Evolutionary conservation across 2,113 vertebrate genomes (phyloP).

Genomic region (Salvelinus fontinalis): DNA sequence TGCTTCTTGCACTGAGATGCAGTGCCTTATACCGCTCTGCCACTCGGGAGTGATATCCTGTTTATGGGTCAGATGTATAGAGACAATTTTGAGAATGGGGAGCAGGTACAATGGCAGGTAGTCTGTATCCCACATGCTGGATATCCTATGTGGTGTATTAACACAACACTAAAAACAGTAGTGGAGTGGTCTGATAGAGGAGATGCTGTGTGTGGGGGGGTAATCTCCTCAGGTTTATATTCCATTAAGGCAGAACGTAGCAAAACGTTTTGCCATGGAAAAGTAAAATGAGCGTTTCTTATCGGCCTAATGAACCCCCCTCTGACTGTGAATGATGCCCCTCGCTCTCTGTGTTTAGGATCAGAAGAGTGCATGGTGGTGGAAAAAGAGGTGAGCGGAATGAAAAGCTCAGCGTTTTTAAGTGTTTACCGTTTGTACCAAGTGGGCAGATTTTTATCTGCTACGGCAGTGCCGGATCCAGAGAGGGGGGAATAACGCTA

Average conservation of each 20-base stretch:
- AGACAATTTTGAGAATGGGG: constrained; percentile 10
- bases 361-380: constrained; percentile 37
- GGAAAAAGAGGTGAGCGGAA: constrained; percentile 56
- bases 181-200: neutral
- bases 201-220: neutral
- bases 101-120: neutral
- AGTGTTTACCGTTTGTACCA: constrained; percentile 74
- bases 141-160: constrained; percentile 10
- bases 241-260: neutral
- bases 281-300: too few relatives aligned
- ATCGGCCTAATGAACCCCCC: neutral
- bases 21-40: neutral
- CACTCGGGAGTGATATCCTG: neutral
- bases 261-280: neutral
- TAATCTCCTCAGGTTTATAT: constrained; percentile 11
- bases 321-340: neutral
- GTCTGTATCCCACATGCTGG: constrained; percentile 15
- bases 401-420: constrained; percentile 78
- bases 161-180: constrained; percentile 19
- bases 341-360: constrained; percentile 7
- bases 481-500: constrained; percentile 73
- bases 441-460: constrained; percentile 84
- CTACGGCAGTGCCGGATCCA: constrained; percentile 57
- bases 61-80: constrained; percentile 26
- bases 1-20: neutral